phyloP scores from a whole-genome alignment of 2,113 vertebrate species.

The Thunnus thynnus region DNA sequence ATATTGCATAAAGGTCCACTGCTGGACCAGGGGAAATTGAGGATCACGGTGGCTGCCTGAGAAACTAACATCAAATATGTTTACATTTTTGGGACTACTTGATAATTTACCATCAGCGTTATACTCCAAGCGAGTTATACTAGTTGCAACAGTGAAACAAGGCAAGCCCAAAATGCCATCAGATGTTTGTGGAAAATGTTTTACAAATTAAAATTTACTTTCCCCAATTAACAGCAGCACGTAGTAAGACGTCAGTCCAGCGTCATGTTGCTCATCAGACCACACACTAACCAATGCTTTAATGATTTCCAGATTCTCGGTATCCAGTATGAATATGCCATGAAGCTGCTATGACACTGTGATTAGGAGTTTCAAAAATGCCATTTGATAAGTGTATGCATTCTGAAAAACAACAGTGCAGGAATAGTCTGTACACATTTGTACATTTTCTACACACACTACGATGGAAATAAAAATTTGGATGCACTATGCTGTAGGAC shows the following conservation, averaged over 20 bases:
- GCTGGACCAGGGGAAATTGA: neutral
- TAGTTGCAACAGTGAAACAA: neutral
- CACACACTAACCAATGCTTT: neutral
- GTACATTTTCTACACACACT: constrained; percentile 71
- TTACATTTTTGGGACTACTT: neutral
- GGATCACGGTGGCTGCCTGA: constrained; percentile 28
- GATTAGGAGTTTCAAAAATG: constrained; percentile 48
- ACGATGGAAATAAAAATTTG: constrained; percentile 61
- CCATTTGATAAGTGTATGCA: constrained; percentile 44
- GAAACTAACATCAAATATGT: constrained; percentile 11
- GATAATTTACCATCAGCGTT: neutral
- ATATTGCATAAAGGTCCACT: constrained; percentile 33
- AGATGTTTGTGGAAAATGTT: neutral
- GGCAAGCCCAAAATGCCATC: neutral
- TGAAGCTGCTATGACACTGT: constrained; percentile 70
- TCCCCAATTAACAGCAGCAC: constrained; percentile 18
- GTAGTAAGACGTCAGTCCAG: neutral
- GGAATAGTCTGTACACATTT: constrained; percentile 63
- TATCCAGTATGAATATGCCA: constrained; percentile 29
- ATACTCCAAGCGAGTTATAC: neutral
- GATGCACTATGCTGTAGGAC: constrained; percentile 75
- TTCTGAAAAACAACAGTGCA: constrained; percentile 59
- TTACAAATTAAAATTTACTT: neutral
- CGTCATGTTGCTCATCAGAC: constrained; percentile 12
- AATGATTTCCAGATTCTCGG: constrained; percentile 3